phyloP scores from a whole-genome alignment of 92 coral and sea anemone genomes.

The Umimayanthus kanabou region DNA sequence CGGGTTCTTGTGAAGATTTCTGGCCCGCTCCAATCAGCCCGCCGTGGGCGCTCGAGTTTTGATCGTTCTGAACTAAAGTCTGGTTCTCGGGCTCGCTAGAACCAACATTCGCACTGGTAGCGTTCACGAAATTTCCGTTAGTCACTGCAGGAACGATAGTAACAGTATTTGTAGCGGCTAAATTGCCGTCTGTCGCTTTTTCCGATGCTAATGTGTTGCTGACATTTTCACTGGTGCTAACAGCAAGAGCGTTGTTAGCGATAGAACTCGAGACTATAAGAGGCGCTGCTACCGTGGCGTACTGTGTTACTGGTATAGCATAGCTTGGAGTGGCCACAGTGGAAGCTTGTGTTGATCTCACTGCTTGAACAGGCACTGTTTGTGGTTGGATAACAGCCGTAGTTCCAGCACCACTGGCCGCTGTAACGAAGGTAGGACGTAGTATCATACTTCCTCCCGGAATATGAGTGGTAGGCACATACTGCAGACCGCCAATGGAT shows the following conservation, averaged over 20 bases:
- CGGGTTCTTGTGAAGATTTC: constrained; percentile 32
- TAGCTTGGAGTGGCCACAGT: constrained; percentile 85
- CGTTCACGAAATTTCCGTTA: constrained; percentile 46
- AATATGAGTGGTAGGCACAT: constrained; percentile 70
- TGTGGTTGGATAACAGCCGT: constrained; percentile 65
- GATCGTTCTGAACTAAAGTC: constrained; percentile 34
- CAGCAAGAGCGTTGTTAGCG: constrained; percentile 63
- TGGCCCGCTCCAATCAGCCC: constrained; percentile 9
- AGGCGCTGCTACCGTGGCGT: constrained; percentile 60
- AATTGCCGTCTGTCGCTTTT: constrained; percentile 71
- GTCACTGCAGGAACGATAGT: constrained; percentile 51
- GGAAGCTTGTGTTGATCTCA: constrained; percentile 73
- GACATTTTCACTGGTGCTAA: constrained; percentile 63
- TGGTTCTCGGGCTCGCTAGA: constrained; percentile 23
- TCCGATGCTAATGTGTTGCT: constrained; percentile 64
- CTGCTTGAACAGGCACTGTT: constrained; percentile 79
- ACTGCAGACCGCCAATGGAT: constrained; percentile 70
- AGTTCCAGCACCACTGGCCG: constrained; percentile 61
- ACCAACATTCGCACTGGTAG: constrained; percentile 44
- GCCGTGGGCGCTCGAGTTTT: constrained; percentile 35
- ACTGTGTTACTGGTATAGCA: constrained; percentile 86
- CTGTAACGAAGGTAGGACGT: constrained; percentile 84
- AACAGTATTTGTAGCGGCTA: constrained; percentile 48
- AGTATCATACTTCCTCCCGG: constrained; percentile 91
- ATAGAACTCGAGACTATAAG: constrained; percentile 71